Base-by-base conservation (phyloP, 2,888 invertebrate species). In the Zeuzera pyrina region DNA sequence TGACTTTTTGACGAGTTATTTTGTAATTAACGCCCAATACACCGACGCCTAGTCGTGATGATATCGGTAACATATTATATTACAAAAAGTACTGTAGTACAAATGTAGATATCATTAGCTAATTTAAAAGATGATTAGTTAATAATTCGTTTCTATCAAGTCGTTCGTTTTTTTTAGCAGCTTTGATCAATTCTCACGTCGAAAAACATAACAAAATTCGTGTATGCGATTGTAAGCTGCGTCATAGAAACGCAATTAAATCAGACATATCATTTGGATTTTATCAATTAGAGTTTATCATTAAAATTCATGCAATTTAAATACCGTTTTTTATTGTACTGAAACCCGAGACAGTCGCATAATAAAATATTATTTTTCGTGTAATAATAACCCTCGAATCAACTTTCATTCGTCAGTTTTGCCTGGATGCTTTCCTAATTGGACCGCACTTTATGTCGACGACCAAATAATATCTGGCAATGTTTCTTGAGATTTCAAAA, bases 21-120 rank as follows among this genome's bases (percentile, higher is more conserved):
- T 60, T 53, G 60, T 66, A 70, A 71, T 68, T 69, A 69, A 56
- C 60, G 62, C 58, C 52, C 52, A 53, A 66, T 59, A 57, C 33
- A 29, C 16, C 28, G 15, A 24, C 15, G 19, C 51, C 46, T 41
- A 31, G 15, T 45, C 43, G 41, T 46, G 48, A 49, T 53, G 48
- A 47, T 50, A 49, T 45, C 46, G 43, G 43, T n/a, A n/a, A n/a
- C n/a, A n/a, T n/a, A n/a, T 35, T 43, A 33, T 34, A 30, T 35
- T 38, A 31, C 19, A 33, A 31, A 34, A 37, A 38, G 39, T 31
- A 37, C 28, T 34, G 28, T 29, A 32, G 37, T 34, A 36, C 35
- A 38, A 42, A 42, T 34, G 30, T 35, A 39, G 41, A 40, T 45
- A 44, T 45, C 43, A 47, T 50, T 50, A 43, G 33, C 43, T 38